These are phyloP conservation scores for Goniozus legneri DNA, from an alignment of 1,140 invertebrate genomes.

Conservation along the genomic window DNA sequence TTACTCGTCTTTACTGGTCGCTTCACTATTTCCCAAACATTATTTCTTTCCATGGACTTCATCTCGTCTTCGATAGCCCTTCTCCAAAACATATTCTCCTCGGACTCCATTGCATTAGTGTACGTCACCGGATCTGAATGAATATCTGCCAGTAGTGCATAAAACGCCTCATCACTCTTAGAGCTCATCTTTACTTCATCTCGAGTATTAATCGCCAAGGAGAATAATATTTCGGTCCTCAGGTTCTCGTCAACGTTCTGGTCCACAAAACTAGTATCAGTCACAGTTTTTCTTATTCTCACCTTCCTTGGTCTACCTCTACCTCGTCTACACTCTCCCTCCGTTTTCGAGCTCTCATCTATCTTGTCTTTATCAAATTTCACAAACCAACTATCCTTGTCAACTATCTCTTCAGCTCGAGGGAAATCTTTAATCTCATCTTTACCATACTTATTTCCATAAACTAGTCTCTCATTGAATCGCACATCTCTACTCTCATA, in stretches of 20 bases:
- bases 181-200: too few species aligned
- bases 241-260: neutral
- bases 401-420: neutral
- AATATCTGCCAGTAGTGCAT: neutral
- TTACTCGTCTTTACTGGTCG: neutral
- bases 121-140: neutral
- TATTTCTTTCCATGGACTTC: slow-evolving; percentile 1
- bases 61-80: slow-evolving; percentile 1
- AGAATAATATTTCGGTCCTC: neutral
- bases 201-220: neutral
- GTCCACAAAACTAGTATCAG: neutral
- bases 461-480: slow-evolving; percentile 18
- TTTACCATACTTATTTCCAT: slow-evolving; percentile 10
- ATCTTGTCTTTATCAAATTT: neutral
- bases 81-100: neutral
- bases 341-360: neutral
- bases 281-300: neutral
- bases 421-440: neutral
- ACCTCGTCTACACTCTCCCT: neutral
- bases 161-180: neutral
- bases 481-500: slow-evolving; percentile 14
- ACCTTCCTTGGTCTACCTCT: neutral
- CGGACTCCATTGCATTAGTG: neutral
- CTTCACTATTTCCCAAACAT: slow-evolving; percentile 5
- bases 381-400: neutral